Percentiles rank a stretch among this genome's conserved stretches.
Evolutionary conservation across 2,113 vertebrate genomes (phyloP).

Genomic region (Vanacampus margaritifer): DNA sequence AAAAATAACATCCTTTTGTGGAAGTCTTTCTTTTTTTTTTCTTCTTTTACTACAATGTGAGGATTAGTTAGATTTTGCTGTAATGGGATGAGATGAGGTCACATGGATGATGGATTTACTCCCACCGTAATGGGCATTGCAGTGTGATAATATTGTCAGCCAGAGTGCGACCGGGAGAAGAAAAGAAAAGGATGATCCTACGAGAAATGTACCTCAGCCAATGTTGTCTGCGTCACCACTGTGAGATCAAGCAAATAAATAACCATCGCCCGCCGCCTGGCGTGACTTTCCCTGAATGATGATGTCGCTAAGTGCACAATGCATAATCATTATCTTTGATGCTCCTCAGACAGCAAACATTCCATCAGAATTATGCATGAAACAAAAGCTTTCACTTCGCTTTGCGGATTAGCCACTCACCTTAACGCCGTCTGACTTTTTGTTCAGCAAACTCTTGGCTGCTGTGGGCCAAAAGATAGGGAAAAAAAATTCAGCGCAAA

Average conservation of each 20-base stretch:
- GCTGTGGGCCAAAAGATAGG: conserved; percentile 70
- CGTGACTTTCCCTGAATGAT: conserved; percentile 61
- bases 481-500: conserved; percentile 27
- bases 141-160: not conserved
- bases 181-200: conserved; percentile 9
- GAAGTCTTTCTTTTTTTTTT: not conserved
- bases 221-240: conserved; percentile 1
- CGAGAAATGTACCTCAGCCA: not conserved
- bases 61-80: not conserved
- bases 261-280: conserved; percentile 20
- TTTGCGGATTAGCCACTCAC: conserved; percentile 68
- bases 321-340: conserved; percentile 36
- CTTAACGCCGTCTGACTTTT: conserved; percentile 91
- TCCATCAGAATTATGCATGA: conserved; percentile 46
- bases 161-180: conserved; percentile 14
- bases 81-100: not conserved
- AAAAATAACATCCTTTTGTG: not conserved
- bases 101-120: conserved; percentile 1
- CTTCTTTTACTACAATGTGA: not conserved
- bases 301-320: conserved; percentile 37
- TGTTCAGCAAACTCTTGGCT: conserved; percentile 93
- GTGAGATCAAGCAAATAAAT: conserved; percentile 14
- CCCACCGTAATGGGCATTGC: conserved; percentile 15
- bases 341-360: conserved; percentile 30
- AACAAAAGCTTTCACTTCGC: conserved; percentile 14